Evolutionary conservation across 2,113 vertebrate genomes (phyloP).

Genomic region (Talpa occidentalis): DNA sequence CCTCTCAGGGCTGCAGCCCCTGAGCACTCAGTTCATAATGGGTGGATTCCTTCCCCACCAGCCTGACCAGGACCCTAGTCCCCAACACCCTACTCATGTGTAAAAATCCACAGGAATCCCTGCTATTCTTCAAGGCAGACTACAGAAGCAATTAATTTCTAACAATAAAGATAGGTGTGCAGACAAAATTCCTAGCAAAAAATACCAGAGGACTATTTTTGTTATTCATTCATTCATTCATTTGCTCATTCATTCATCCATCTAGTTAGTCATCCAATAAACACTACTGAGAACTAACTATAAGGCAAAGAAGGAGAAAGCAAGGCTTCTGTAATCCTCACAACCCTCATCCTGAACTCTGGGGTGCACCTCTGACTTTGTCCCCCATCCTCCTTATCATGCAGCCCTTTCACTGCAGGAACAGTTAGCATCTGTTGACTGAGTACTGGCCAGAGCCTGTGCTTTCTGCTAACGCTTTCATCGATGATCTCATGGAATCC

Average conservation of each 20-base stretch:
- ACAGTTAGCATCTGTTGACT: background rate
- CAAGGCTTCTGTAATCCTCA: background rate
- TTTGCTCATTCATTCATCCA: background rate
- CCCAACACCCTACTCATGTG: background rate
- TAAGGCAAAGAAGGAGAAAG: background rate
- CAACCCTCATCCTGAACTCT: background rate
- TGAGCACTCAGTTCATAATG: background rate
- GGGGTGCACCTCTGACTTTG: background rate
- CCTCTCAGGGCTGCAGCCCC: background rate
- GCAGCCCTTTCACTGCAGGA: background rate
- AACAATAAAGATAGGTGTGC: background rate
- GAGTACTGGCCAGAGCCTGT: background rate
- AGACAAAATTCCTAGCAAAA: background rate
- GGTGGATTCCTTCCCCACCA: background rate
- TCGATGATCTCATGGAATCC: background rate
- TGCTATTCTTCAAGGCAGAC: slow-evolving; percentile 41
- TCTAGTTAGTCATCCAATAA: background rate
- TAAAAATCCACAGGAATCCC: background rate
- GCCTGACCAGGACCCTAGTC: background rate
- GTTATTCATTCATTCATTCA: too few species aligned
- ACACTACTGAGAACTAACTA: background rate
- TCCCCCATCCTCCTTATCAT: background rate
- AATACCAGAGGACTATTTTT: background rate
- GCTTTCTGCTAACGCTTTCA: background rate
- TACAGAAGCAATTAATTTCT: slow-evolving; percentile 41